Conservation (phyloP, 2,797 vertebrate species). For the Trachurus trachurus region DNA sequence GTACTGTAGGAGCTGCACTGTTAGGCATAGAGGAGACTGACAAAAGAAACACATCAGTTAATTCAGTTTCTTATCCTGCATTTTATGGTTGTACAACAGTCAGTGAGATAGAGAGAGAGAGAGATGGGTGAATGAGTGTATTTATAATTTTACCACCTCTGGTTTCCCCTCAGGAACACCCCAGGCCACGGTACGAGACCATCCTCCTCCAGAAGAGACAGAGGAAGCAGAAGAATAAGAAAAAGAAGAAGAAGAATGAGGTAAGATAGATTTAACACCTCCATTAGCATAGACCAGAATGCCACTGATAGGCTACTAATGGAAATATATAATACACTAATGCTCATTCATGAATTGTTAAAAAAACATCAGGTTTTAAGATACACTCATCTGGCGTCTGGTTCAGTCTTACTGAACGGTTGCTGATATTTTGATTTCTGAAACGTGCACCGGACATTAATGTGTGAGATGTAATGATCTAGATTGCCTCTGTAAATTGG, state of each 20-base stretch:
- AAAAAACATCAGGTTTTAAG: background rate
- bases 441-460: background rate
- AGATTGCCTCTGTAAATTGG: constrained; percentile 62
- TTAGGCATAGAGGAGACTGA: too few species aligned
- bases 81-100: too few species aligned
- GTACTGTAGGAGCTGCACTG: too few species aligned
- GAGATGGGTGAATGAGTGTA: too few species aligned
- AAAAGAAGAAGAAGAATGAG: constrained; percentile 84
- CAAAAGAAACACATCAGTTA: too few species aligned
- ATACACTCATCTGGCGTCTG: background rate
- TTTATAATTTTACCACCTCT: background rate
- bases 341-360: background rate
- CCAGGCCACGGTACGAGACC: constrained; percentile 95
- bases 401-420: background rate
- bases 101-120: too few species aligned
- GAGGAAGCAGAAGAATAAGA: constrained; percentile 80
- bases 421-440: constrained; percentile 6
- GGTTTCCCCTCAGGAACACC: constrained; percentile 88
- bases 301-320: constrained; percentile 17
- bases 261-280: constrained; percentile 73
- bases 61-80: too few species aligned
- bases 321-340: constrained; percentile 15
- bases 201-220: constrained; percentile 92
- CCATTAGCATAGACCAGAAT: background rate
- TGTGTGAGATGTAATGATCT: constrained; percentile 43